A percentile compares a stretch with the other conserved stretches of the same genome.
These are phyloP conservation scores for Diacarnus erythraeanus DNA, from an alignment of 37 sponge, comb jelly and placozoan genomes.

Conservation along the genomic window DNA sequence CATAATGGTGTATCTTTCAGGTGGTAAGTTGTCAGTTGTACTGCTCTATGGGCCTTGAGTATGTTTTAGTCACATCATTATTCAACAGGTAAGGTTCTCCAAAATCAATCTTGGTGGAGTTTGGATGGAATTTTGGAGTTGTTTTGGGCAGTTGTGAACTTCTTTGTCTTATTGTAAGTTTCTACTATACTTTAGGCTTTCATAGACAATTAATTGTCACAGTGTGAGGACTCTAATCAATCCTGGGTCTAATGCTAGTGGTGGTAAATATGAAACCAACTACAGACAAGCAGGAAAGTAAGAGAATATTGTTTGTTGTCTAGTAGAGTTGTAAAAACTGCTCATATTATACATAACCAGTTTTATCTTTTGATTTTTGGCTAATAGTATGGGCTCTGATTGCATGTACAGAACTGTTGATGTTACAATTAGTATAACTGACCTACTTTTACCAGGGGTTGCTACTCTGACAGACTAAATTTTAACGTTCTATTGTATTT, in stretches of 20 bases:
- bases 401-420: too few species aligned
- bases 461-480: too few species aligned
- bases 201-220: neutral
- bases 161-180: constrained; percentile 47
- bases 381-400: too few species aligned
- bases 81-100: constrained; percentile 20
- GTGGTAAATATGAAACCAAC: constrained; percentile 25
- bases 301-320: neutral
- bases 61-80: neutral
- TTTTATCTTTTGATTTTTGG: too few species aligned
- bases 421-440: too few species aligned
- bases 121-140: constrained; percentile 33
- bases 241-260: constrained; percentile 22
- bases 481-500: neutral
- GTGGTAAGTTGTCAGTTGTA: constrained; percentile 32
- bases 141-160: constrained; percentile 54
- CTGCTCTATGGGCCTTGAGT: too few species aligned
- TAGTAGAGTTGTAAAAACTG: neutral
- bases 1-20: constrained; percentile 31
- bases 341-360: too few species aligned
- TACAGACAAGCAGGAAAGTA: constrained; percentile 44
- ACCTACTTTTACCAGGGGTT: too few species aligned
- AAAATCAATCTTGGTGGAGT: constrained; percentile 31
- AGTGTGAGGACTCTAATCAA: constrained; percentile 42
- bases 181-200: neutral